These are phyloP conservation scores for Conus canariensis DNA, from an alignment of 2,888 invertebrate genomes.

Conservation along the genomic window DNA sequence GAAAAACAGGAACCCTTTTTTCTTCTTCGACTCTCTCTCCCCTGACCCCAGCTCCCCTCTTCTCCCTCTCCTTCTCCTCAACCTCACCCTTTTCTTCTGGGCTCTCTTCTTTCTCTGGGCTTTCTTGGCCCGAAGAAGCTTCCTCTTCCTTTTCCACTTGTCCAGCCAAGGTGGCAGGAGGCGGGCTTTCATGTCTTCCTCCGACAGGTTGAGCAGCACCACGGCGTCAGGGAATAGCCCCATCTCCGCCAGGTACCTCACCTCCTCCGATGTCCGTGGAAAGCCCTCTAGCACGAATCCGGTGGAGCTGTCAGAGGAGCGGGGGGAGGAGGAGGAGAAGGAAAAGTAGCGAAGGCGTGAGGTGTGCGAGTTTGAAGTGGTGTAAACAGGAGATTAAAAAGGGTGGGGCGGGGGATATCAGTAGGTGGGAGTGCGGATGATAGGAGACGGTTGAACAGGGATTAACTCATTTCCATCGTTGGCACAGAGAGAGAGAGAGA, in stretches of 20 bases:
- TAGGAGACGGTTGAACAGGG: too few relatives aligned
- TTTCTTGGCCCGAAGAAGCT: conserved; percentile 69
- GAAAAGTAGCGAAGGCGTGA: background rate
- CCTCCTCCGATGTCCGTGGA: conserved; percentile 76
- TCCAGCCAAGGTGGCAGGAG: conserved; percentile 76
- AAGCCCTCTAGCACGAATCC: conserved; percentile 79
- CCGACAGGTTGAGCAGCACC: conserved; percentile 72
- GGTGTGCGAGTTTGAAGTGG: background rate
- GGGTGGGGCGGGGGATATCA: too few relatives aligned
- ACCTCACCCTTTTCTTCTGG: conserved; percentile 73
- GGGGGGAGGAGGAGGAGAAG: background rate
- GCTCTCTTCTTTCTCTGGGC: conserved; percentile 72
- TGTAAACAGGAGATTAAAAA: too few relatives aligned
- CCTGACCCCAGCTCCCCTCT: background rate
- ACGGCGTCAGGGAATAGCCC: conserved; percentile 77
- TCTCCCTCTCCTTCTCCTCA: background rate
- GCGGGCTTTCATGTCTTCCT: conserved; percentile 74
- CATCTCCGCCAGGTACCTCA: conserved; percentile 70
- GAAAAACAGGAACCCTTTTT: too few relatives aligned
- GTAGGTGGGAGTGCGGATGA: too few relatives aligned
- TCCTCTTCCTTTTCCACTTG: conserved; percentile 72
- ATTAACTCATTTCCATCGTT: too few relatives aligned
- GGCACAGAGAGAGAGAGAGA: too few relatives aligned
- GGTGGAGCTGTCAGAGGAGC: conserved; percentile 65
- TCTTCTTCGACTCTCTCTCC: too few relatives aligned